phyloP scores from a whole-genome alignment of 2,888 invertebrate species.

The Bedellia somnulentella region DNA sequence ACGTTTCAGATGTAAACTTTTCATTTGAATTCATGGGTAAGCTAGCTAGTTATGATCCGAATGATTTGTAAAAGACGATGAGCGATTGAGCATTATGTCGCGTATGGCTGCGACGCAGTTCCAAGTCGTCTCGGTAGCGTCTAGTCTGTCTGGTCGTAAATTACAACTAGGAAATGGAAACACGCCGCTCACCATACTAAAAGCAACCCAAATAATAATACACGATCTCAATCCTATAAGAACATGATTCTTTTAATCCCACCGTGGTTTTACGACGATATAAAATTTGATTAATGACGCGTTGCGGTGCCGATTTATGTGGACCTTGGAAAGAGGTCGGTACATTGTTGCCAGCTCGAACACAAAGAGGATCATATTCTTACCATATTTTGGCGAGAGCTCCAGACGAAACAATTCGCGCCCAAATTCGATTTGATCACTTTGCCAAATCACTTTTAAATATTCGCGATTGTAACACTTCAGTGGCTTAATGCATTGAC shows the following conservation, averaged over 20 bases:
- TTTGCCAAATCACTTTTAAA: neutral
- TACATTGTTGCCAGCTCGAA: slow-evolving; percentile 48
- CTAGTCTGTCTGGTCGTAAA: slow-evolving; percentile 40
- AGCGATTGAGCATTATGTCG: too few species aligned
- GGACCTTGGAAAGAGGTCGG: slow-evolving; percentile 23
- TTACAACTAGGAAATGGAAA: slow-evolving; percentile 50
- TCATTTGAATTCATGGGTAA: too few species aligned
- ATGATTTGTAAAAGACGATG: too few species aligned
- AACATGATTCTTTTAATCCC: slow-evolving; percentile 56
- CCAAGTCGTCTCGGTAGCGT: slow-evolving; percentile 38
- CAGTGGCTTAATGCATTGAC: too few species aligned
- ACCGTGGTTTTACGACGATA: slow-evolving; percentile 46
- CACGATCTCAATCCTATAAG: slow-evolving; percentile 56
- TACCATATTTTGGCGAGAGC: slow-evolving; percentile 37
- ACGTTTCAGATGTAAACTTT: too few species aligned
- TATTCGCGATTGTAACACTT: too few species aligned
- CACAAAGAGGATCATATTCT: slow-evolving; percentile 27
- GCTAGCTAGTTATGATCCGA: too few species aligned
- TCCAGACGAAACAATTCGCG: slow-evolving; percentile 40
- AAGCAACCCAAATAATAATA: slow-evolving; percentile 45
- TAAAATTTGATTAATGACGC: slow-evolving; percentile 54
- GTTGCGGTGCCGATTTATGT: slow-evolving; percentile 18
- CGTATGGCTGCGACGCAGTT: too few species aligned
- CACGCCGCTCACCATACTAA: slow-evolving; percentile 34
- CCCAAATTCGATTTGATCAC: too few species aligned